Evolutionary conservation across 1,140 invertebrate genomes (phyloP).

Genomic region (Drosophila gunungcola): DNA sequence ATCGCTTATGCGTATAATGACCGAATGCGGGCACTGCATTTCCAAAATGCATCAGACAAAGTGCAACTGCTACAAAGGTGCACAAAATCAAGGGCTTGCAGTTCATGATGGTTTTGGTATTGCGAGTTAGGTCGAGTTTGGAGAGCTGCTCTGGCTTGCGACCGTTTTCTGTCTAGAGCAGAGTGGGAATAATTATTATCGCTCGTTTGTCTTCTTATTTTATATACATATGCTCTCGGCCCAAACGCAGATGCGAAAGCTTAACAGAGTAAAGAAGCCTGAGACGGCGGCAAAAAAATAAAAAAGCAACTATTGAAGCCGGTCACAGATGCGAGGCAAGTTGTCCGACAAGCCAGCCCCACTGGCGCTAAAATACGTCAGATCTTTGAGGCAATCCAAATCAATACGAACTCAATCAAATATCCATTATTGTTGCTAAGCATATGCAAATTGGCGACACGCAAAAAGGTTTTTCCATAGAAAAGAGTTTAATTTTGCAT

Average conservation of each 20-base stretch:
- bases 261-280: slow-evolving; percentile 65
- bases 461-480: slow-evolving; percentile 22
- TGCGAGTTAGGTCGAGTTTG: not conserved
- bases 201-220: slow-evolving; percentile 77
- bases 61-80: slow-evolving; percentile 39
- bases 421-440: slow-evolving; percentile 49
- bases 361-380: slow-evolving; percentile 57
- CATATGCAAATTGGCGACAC: slow-evolving; percentile 51
- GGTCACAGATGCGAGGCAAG: slow-evolving; percentile 55
- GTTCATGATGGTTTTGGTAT: slow-evolving; percentile 49
- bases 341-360: slow-evolving; percentile 37
- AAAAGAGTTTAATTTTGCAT: slow-evolving; percentile 34
- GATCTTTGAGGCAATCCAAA: slow-evolving; percentile 40
- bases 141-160: slow-evolving; percentile 36
- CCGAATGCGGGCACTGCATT: slow-evolving; percentile 68
- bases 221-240: slow-evolving; percentile 65
- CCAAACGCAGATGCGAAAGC: slow-evolving; percentile 73
- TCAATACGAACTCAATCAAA: slow-evolving; percentile 56
- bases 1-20: slow-evolving; percentile 69
- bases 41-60: slow-evolving; percentile 51
- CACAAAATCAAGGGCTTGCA: slow-evolving; percentile 50
- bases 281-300: slow-evolving; percentile 38
- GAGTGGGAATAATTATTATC: slow-evolving; percentile 72
- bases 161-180: slow-evolving; percentile 64
- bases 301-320: slow-evolving; percentile 59